phyloP scores from a whole-genome alignment of 2,888 invertebrate genomes.

The Deilephila porcellus region DNA sequence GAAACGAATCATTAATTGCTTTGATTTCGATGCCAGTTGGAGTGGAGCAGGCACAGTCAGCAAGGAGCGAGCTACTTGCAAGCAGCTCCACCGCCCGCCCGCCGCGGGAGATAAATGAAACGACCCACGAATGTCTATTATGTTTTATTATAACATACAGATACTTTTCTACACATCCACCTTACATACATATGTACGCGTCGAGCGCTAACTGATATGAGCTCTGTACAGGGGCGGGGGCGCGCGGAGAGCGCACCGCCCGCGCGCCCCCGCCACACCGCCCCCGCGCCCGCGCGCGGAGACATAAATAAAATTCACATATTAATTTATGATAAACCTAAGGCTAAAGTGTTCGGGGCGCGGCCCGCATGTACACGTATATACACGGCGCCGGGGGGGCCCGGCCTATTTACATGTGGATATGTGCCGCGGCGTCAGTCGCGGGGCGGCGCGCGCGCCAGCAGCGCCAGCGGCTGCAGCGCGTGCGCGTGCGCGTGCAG shows the following conservation, averaged over 20 bases:
- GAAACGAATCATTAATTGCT: too few species aligned
- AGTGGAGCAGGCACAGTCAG: too few species aligned
- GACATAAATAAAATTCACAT: constrained; percentile 72
- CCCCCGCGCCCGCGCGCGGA: constrained; percentile 37
- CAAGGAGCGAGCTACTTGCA: not conserved
- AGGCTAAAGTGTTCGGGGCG: constrained; percentile 49
- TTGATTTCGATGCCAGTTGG: too few species aligned
- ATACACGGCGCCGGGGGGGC: constrained; percentile 38
- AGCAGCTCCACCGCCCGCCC: not conserved
- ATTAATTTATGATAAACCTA: constrained; percentile 65
- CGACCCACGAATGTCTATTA: constrained; percentile 65
- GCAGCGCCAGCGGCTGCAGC: constrained; percentile 66
- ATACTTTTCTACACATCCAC: constrained; percentile 81
- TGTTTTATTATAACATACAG: constrained; percentile 82
- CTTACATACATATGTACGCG: constrained; percentile 67
- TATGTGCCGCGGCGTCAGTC: constrained; percentile 63
- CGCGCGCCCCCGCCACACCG: constrained; percentile 23
- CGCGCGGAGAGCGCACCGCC: constrained; percentile 34
- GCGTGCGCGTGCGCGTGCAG: constrained; percentile 65
- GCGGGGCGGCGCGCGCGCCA: constrained; percentile 66
- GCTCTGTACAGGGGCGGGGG: constrained; percentile 64
- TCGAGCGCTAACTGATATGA: constrained; percentile 79
- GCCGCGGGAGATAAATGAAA: constrained; percentile 56
- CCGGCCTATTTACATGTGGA: constrained; percentile 61
- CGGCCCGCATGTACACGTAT: constrained; percentile 57